Conservation (phyloP, 53 echinoderm and acorn worm genomes). For the Temnopleurus reevesii region DNA sequence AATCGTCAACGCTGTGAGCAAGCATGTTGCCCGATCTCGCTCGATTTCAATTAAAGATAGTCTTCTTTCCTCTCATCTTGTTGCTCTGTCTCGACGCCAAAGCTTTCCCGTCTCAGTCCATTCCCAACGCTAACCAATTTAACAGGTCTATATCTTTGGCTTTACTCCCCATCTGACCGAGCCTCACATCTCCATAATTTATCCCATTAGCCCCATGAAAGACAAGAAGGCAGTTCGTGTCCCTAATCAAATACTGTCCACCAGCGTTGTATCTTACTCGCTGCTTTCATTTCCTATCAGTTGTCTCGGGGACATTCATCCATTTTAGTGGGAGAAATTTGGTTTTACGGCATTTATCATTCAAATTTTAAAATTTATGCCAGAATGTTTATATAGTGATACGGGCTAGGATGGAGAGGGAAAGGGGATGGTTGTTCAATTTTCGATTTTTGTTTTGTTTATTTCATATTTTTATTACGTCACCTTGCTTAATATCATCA, state of each 20-base stretch:
- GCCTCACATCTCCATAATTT: slow-evolving; percentile 9
- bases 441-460: no score
- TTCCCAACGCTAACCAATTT: background rate
- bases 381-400: no score
- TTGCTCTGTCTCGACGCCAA: background rate
- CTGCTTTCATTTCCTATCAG: slow-evolving; percentile 16
- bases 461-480: no score
- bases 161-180: slow-evolving; percentile 1
- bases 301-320: slow-evolving; percentile 32
- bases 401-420: no score
- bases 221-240: background rate
- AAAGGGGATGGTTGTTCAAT: no score
- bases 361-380: no score
- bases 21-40: no score
- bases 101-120: background rate
- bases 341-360: no score
- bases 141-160: background rate
- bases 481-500: no score
- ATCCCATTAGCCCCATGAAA: slow-evolving; percentile 32
- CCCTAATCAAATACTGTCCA: slow-evolving; percentile 31
- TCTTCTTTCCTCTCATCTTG: background rate
- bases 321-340: no score
- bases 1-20: no score
- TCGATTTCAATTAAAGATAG: background rate
- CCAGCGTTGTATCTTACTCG: background rate